These are phyloP conservation scores for Speoplatyrhinus poulsoni DNA, from an alignment of 2,113 vertebrate genomes.

Conservation along the genomic window DNA sequence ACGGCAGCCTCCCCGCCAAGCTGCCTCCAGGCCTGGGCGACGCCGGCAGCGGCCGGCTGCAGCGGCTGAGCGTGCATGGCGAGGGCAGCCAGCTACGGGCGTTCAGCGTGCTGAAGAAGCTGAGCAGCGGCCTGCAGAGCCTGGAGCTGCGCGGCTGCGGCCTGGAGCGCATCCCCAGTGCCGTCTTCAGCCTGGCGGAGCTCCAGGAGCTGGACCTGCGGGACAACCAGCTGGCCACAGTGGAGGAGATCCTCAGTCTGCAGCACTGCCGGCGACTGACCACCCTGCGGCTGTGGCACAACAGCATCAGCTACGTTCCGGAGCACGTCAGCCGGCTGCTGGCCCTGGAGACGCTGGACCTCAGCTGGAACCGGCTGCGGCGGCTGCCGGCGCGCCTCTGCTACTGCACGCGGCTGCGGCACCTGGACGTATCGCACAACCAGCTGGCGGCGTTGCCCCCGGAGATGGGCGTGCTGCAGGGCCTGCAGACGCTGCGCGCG, in stretches of 20 bases:
- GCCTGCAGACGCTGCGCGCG: conserved; percentile 79
- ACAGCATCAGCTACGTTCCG: conserved; percentile 82
- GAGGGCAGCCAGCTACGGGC: conserved; percentile 80
- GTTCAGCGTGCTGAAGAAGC: conserved; percentile 84
- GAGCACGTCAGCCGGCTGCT: conserved; percentile 85
- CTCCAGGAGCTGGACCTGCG: conserved; percentile 85
- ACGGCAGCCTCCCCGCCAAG: conserved; percentile 78
- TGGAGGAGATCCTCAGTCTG: conserved; percentile 88
- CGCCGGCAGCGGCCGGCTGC: conserved; percentile 69
- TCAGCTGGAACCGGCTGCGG: conserved; percentile 85
- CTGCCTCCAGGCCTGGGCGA: conserved; percentile 68
- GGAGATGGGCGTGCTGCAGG: conserved; percentile 81
- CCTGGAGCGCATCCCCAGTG: conserved; percentile 86
- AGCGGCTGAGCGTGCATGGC: conserved; percentile 80
- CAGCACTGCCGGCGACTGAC: conserved; percentile 85
- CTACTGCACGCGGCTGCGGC: conserved; percentile 81
- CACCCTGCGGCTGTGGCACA: conserved; percentile 85
- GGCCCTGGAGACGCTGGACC: conserved; percentile 79
- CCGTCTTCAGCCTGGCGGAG: conserved; percentile 82
- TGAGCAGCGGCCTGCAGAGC: conserved; percentile 69
- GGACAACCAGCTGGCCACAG: conserved; percentile 84
- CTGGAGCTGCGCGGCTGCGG: conserved; percentile 82
- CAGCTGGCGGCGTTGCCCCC: conserved; percentile 77
- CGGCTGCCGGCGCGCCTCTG: conserved; percentile 80
- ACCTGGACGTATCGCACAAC: conserved; percentile 87